Evolutionary conservation across 2,888 invertebrate species (phyloP), one percentile per base, ranked within the genome.

Genomic region (Ceriagrion tenellum): DNA sequence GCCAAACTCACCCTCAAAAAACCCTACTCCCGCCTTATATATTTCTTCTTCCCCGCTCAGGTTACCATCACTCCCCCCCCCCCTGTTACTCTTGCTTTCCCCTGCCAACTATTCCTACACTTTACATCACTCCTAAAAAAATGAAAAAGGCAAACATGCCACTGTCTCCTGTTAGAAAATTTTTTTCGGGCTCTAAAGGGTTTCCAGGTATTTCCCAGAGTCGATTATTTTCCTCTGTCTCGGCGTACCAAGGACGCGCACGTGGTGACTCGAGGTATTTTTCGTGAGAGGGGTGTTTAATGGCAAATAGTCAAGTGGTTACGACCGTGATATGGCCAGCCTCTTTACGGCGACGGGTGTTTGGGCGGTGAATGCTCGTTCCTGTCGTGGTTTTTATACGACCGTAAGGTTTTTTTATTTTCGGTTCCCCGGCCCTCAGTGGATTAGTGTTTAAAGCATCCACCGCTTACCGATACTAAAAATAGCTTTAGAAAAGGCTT

Each of bases 211-310:
- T 16, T 81, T 35, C 13, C 35, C 23, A 3, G 69, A 35, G 35
- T 81, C 35, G 35, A 81, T 81, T 81, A 35, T 81, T 81, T 81
- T 81, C n/a, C 23, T 81, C 35, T 30, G 81, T 81, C 81, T 81
- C 81, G 81, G 4, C 30, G 13, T 35, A 18, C 35, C 81, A 35
- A 35, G 81, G 81, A 16, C 35, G 35, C 35, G 4, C 35, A 35
- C 30, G 81, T 30, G 16, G 12, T 8, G 35, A 13, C 16, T 26
- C 23, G 26, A 26, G 69, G 81, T 26, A 81, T 16, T 81, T 81
- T 35, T 35, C 35, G 13, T 35, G 35, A 30, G 10, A 35, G 81
- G 16, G 30, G 81, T 35, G 81, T 81, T 81, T 81, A 30, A 81
- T 35, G 35, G 81, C 81, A 35, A 47, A 35, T 35, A 35, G 30